These are phyloP conservation scores for Diadema setosum DNA, from an alignment of 35 echinoderm and acorn worm genomes.

Conservation along the genomic window DNA sequence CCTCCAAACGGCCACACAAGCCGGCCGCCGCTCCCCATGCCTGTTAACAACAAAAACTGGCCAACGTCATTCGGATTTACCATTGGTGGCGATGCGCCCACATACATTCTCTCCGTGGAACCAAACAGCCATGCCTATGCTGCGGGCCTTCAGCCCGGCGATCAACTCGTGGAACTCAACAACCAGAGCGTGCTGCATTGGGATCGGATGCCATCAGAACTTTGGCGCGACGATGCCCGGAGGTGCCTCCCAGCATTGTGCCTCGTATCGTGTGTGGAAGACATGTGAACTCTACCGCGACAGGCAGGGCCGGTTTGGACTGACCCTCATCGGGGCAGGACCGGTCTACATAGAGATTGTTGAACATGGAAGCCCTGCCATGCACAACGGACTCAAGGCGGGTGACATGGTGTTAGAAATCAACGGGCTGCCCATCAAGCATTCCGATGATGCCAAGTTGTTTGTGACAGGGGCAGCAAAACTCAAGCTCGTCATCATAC, in stretches of 20 bases:
- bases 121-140: slow-evolving; percentile 76
- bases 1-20: slow-evolving; percentile 28
- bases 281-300: slow-evolving; percentile 75
- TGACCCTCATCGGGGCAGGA: slow-evolving; percentile 88
- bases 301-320: slow-evolving; percentile 85
- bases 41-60: slow-evolving; percentile 80
- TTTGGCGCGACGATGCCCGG: slow-evolving; percentile 67
- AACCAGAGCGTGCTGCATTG: slow-evolving; percentile 72
- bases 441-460: slow-evolving; percentile 96
- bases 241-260: slow-evolving; percentile 73
- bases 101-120: slow-evolving; percentile 73
- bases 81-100: slow-evolving; percentile 66
- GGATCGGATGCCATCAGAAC: slow-evolving; percentile 35
- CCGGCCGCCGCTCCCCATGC: slow-evolving; percentile 61
- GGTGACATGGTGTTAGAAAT: slow-evolving; percentile 99
- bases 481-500: slow-evolving; percentile 91
- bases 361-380: slow-evolving; percentile 54
- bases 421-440: slow-evolving; percentile 90
- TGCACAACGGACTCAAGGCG: slow-evolving; percentile 46
- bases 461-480: slow-evolving; percentile 72
- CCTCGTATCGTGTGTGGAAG: slow-evolving; percentile 51
- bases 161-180: slow-evolving; percentile 88
- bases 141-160: slow-evolving; percentile 89
- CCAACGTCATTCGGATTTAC: slow-evolving; percentile 79
- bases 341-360: slow-evolving; percentile 90